Conservation (phyloP, 2,888 invertebrate genomes). For the Drosophila suboccidentalis region DNA sequence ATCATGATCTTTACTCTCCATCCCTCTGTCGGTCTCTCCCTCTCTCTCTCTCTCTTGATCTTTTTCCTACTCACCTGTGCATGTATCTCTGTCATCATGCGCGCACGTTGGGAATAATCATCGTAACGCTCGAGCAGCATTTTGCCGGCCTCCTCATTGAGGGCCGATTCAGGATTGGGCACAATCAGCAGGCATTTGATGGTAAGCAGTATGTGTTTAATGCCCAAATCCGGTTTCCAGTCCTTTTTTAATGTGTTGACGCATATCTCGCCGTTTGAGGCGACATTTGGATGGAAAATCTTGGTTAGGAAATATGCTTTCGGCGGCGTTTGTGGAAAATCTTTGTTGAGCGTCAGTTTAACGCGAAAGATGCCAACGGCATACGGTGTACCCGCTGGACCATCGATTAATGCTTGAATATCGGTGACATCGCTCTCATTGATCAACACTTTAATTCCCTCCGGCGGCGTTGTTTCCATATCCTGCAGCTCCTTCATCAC, state of each 20-base stretch:
- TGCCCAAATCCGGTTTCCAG: constrained; percentile 98
- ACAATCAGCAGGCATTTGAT: constrained; percentile 98
- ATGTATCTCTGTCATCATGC: constrained; percentile 97
- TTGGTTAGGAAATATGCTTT: constrained; percentile 97
- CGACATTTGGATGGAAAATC: constrained; percentile 99
- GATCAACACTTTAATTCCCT: constrained; percentile 95
- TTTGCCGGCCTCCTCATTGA: constrained; percentile 98
- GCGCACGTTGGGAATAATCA: constrained; percentile 95
- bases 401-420: constrained; percentile 96
- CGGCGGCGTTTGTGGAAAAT: constrained; percentile 96
- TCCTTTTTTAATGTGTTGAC: constrained; percentile 98
- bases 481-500: constrained; percentile 95
- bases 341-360: constrained; percentile 95
- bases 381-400: constrained; percentile 98
- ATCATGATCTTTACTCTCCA: no score
- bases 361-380: constrained; percentile 95
- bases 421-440: constrained; percentile 98
- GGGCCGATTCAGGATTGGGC: constrained; percentile 98
- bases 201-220: constrained; percentile 96
- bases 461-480: constrained; percentile 92
- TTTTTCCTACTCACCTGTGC: constrained; percentile 88
- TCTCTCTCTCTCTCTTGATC: neutral
- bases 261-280: constrained; percentile 97
- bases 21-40: neutral
- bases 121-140: constrained; percentile 96